These are phyloP conservation scores for Cichlasoma orientale DNA, from an alignment of 2,797 vertebrate genomes.

Conservation along the genomic window DNA sequence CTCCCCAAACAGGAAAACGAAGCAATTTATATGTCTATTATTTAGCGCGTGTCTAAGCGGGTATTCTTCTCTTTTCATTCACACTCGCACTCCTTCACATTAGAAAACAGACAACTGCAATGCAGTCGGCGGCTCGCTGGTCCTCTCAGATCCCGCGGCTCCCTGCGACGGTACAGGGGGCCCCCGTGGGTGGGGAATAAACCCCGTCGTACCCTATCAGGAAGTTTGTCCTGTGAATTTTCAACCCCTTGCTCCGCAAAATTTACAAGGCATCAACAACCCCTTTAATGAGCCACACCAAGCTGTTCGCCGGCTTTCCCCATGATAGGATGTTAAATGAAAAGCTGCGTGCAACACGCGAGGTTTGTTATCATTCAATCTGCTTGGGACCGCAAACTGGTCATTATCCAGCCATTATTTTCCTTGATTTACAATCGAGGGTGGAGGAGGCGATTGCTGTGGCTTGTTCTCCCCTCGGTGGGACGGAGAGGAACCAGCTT, in stretches of 20 bases:
- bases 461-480: constrained; percentile 89
- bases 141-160: constrained; percentile 62
- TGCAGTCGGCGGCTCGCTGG: constrained; percentile 79
- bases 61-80: constrained; percentile 72
- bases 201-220: constrained; percentile 86
- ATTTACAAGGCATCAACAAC: constrained; percentile 94
- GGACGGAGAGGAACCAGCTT: constrained; percentile 93
- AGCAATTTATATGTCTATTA: constrained; percentile 85
- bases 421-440: constrained; percentile 93
- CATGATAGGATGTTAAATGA: constrained; percentile 98
- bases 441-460: constrained; percentile 87
- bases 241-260: constrained; percentile 72
- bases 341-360: constrained; percentile 90
- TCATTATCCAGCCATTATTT: constrained; percentile 99
- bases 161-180: constrained; percentile 67
- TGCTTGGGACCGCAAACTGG: constrained; percentile 95
- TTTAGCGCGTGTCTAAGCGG: constrained; percentile 80
- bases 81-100: constrained; percentile 74
- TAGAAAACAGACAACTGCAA: constrained; percentile 84
- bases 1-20: constrained; percentile 90
- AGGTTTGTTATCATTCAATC: constrained; percentile 99
- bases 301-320: constrained; percentile 90
- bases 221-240: constrained; percentile 94
- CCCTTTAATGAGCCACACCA: constrained; percentile 94
- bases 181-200: constrained; percentile 86